Evolutionary conservation across 1,140 invertebrate species (phyloP).

Genomic region (Schlechtendalia chinensis): DNA sequence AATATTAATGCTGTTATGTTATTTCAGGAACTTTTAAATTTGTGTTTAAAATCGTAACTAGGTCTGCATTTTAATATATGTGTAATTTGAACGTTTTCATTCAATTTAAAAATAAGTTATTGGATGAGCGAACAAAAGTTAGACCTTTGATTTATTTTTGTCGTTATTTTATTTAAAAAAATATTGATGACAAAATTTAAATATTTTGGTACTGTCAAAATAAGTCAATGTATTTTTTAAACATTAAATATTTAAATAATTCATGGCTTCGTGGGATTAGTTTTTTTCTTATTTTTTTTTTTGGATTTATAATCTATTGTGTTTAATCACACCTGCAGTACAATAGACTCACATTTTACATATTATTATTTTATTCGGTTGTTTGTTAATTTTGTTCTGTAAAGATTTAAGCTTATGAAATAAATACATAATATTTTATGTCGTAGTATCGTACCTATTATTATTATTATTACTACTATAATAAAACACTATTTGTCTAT

Average conservation of each 20-base stretch:
- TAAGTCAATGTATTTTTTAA: neutral
- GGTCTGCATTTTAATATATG: no score
- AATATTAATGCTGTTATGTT: no score
- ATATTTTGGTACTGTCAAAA: neutral
- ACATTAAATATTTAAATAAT: neutral
- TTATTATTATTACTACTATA: slow-evolving; percentile 7
- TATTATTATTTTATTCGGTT: neutral
- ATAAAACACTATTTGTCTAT: neutral
- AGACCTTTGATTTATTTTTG: no score
- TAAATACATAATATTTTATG: neutral
- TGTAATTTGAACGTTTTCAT: no score
- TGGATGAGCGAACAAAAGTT: no score
- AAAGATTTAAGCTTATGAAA: neutral
- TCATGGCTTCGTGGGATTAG: neutral
- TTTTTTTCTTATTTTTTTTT: neutral
- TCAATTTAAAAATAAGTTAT: no score
- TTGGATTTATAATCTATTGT: neutral
- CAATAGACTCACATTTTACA: slow-evolving; percentile 4
- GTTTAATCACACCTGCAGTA: neutral
- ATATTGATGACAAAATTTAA: neutral
- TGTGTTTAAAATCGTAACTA: no score
- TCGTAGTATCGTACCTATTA: neutral
- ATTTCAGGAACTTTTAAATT: no score
- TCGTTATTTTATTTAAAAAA: neutral
- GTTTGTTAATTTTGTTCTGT: neutral